A percentile compares a stretch with the other conserved stretches of the same genome.
Evolutionary conservation across 2,888 invertebrate species (phyloP).

Genomic region (Pristionchus arcanus): DNA sequence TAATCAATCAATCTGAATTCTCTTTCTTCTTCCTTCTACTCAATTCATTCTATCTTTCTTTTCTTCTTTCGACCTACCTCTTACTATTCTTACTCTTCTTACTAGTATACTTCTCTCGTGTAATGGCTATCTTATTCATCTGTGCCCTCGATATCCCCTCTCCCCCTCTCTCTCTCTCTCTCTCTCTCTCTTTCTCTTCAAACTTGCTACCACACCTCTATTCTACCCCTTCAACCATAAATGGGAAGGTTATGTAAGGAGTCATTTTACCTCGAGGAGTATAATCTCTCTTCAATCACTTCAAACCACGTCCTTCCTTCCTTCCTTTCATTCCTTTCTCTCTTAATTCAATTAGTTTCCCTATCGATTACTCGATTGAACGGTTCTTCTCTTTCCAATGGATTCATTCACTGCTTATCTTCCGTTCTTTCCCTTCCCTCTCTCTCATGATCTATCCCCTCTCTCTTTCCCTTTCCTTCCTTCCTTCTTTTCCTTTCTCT

Average conservation of each 20-base stretch:
- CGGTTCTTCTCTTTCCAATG: background rate
- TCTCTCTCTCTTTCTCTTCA: background rate
- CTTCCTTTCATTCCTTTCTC: background rate
- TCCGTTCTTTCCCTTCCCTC: background rate
- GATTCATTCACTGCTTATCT: background rate
- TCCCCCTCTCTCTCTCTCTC: background rate
- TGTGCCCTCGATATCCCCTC: background rate
- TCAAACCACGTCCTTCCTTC: background rate
- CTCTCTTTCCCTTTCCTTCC: background rate
- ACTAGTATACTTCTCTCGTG: background rate
- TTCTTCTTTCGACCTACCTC: background rate
- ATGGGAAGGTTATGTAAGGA: slow-evolving; percentile 22
- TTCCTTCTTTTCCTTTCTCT: background rate
- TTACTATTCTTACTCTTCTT: background rate
- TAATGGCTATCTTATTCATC: background rate
- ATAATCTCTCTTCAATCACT: slow-evolving; percentile 5
- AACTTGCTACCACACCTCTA: background rate
- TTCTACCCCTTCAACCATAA: background rate
- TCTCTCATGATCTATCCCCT: background rate
- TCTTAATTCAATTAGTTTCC: slow-evolving; percentile 32
- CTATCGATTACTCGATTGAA: slow-evolving; percentile 34
- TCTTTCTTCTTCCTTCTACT: background rate
- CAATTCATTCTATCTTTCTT: background rate
- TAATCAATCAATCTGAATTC: slow-evolving; percentile 18
- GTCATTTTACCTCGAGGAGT: slow-evolving; percentile 20